Evolutionary conservation across 37 sponge, comb jelly and placozoan species (phyloP), one percentile per base, ranked within the genome.

Genomic region (Dysidea cf. avara): DNA sequence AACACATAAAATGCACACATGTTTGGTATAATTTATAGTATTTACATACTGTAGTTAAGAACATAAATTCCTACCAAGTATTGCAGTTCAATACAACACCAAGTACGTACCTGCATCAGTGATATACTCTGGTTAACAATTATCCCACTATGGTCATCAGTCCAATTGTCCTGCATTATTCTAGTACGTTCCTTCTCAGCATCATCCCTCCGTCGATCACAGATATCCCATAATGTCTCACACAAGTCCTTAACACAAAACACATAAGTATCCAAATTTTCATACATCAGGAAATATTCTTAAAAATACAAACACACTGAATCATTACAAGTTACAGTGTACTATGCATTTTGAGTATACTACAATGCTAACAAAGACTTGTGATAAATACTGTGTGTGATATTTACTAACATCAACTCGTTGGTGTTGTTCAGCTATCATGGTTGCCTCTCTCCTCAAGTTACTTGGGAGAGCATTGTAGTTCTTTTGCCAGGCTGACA

Each of bases 391-490:
- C 24, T 22, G 2, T 21, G 6, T 38, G 48, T 36, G n/a, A 57
- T 61, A 13, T 21, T 49, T 17, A 17, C 82, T 77, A 53, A 90
- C 96, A 81, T 91, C 89, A 22, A 90, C 96, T 78, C 79, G 84
- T 56, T 90, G 87, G 65, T 97, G 97, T 21, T 90, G 91, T 37
- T 97, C 94, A 0, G 91, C 85, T 77, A 93, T 97, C 94, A 93
- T 90, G 37, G 69, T 77, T 9, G 59, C 85, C 58, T 97, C 94
- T 36, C 56, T 60, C 4, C 88, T 47, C 69, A 90, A 69, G 65
- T 90, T 82, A 31, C 36, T 68, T 14, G 90, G 72, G 29, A 97
- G 47, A 16, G 48, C 50, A 58, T 97, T 92, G 84, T 93, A 92
- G 64, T 78, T 58, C 53, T 72, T 37, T 64, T 92, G 89, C 90